These are phyloP conservation scores for Apocrypta bakeri DNA, from an alignment of 1,140 invertebrate genomes.

Conservation along the genomic window DNA sequence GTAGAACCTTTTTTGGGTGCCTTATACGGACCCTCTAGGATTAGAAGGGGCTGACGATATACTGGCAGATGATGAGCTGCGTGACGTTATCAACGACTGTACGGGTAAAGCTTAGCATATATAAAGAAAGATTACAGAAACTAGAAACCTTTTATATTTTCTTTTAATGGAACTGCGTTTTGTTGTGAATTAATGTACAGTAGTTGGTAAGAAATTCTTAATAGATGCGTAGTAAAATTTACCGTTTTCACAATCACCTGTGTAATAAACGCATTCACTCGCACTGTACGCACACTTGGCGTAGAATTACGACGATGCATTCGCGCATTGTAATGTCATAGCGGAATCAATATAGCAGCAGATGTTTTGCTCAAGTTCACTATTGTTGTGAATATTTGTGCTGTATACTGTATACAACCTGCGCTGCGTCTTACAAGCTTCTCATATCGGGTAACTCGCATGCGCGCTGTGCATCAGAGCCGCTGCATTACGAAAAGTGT, in stretches of 20 bases:
- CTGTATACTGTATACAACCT: not conserved
- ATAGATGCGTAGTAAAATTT: too few species aligned
- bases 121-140: too few species aligned
- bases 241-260: too few species aligned
- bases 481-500: not conserved
- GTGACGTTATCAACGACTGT: conserved; percentile 17
- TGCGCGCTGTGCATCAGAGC: not conserved
- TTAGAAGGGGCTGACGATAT: conserved; percentile 1
- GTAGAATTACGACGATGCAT: not conserved
- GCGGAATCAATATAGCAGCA: not conserved
- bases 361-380: not conserved
- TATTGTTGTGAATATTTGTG: not conserved
- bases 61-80: conserved; percentile 23
- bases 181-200: too few species aligned
- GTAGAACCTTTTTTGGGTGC: conserved; percentile 13
- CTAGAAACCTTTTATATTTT: too few species aligned
- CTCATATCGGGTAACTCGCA: not conserved
- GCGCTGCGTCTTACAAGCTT: not conserved
- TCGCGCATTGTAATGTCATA: not conserved
- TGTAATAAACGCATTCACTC: too few species aligned
- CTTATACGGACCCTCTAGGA: not conserved
- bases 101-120: not conserved
- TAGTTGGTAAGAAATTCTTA: too few species aligned
- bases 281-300: not conserved
- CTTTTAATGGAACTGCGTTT: too few species aligned